phyloP scores from a whole-genome alignment of 1,140 invertebrate species.

The Drosophila watanabei region DNA sequence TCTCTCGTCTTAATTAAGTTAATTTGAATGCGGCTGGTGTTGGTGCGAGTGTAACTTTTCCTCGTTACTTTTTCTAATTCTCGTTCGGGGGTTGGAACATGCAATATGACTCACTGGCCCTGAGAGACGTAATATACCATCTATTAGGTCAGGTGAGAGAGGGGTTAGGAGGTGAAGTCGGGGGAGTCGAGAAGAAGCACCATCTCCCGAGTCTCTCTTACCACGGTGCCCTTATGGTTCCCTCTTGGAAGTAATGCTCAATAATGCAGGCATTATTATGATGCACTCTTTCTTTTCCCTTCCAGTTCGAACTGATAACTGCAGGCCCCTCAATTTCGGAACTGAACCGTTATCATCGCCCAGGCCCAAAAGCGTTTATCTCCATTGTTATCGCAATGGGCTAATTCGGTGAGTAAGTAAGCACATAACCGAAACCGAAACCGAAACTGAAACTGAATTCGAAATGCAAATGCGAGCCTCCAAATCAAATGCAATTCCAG shows the following conservation, averaged over 20 bases:
- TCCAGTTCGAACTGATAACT: background rate
- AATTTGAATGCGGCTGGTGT: slow-evolving; percentile 7
- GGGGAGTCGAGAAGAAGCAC: background rate
- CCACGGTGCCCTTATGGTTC: slow-evolving; percentile 11
- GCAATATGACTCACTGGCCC: slow-evolving; percentile 19
- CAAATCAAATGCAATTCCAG: slow-evolving; percentile 38
- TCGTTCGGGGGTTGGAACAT: background rate
- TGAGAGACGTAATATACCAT: slow-evolving; percentile 7
- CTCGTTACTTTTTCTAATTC: slow-evolving; percentile 12
- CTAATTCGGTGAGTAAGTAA: slow-evolving; percentile 21
- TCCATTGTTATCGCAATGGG: slow-evolving; percentile 6
- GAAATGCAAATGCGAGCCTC: slow-evolving; percentile 27
- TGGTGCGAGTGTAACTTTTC: background rate
- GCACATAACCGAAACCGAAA: background rate
- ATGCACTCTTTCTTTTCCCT: background rate
- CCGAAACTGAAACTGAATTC: background rate
- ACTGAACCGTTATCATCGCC: background rate
- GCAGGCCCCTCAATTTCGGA: background rate
- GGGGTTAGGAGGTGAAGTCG: background rate
- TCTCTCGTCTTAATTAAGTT: slow-evolving; percentile 8
- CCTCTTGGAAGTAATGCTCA: background rate
- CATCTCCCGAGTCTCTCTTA: background rate
- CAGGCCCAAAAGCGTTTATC: background rate
- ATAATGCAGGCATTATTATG: background rate
- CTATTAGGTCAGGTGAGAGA: background rate